A percentile compares a stretch with the other conserved stretches of the same genome.
These are phyloP conservation scores for Aplodontia rufa DNA, from an alignment of 2,113 vertebrate species.

Conservation along the genomic window DNA sequence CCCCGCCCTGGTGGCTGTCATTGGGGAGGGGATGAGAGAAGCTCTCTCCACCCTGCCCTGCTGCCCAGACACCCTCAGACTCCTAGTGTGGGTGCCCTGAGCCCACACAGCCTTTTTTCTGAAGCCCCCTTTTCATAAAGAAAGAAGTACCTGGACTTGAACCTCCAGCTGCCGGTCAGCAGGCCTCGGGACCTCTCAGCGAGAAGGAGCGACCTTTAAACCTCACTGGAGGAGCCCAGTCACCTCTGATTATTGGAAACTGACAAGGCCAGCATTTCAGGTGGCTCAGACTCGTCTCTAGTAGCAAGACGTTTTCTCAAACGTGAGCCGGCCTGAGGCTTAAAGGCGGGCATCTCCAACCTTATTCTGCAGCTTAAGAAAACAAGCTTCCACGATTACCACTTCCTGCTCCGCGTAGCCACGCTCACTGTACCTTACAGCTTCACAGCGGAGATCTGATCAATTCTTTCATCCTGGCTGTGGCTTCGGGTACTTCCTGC, in stretches of 20 bases:
- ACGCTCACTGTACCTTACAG: slow-evolving; percentile 77
- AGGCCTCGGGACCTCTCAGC: rapidly evolving
- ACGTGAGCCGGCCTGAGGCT: background rate
- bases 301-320: background rate
- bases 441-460: slow-evolving; percentile 84
- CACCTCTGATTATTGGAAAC: background rate
- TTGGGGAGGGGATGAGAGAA: background rate
- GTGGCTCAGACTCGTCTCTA: rapidly evolving
- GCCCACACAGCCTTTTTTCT: background rate
- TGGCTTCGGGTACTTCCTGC: slow-evolving; percentile 84
- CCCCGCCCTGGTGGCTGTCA: background rate
- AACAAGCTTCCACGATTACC: slow-evolving; percentile 83
- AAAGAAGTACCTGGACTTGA: too few species aligned
- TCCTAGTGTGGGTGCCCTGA: background rate
- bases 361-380: slow-evolving; percentile 79
- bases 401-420: slow-evolving; percentile 80
- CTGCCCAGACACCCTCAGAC: background rate
- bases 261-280: background rate
- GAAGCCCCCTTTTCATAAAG: background rate
- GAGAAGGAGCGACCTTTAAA: background rate
- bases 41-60: background rate
- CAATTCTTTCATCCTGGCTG: slow-evolving; percentile 83
- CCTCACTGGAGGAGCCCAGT: rapidly evolving
- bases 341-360: slow-evolving; percentile 76
- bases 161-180: rapidly evolving